Base-by-base conservation (phyloP, 2,888 invertebrate genomes). In the Drosophila kuntzei region DNA sequence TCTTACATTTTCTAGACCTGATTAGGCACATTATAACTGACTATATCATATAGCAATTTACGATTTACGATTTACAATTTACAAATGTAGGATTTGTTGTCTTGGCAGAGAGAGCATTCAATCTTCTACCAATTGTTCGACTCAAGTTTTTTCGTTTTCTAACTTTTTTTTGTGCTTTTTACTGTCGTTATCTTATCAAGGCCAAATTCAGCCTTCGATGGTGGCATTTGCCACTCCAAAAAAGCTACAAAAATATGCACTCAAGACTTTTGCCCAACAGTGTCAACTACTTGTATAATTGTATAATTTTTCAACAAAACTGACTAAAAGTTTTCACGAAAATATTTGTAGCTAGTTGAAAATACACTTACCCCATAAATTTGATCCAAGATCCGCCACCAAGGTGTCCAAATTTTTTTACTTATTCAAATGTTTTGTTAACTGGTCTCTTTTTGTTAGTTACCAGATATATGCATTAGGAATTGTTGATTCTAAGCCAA, bases 141-240 rank as follows among this genome's bases (percentile, higher is more conserved):
- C 18, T 51, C 32, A 25, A 29, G 27, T 12, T 37, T n/a, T 20
- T 32, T 22, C 6, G 20, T n/a, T 20, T 12, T 49, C 34, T 37
- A 39, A 8, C 44, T 25, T 32, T 37, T n/a, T 41, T 37, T 29
- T 37, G 18, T 50, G 43, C 50, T 37, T 34, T 37, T 34, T 55
- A 36, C 14, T 36, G n/a, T 41, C 53, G 54, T 64, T 73, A 76
- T 73, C 73, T 73, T 44, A 76, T 73, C 73, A 60, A 39, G 22
- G 32, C 18, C 71, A 50, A 39, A n/a, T 36, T 59, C 27, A 58
- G 46, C 39, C 63, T 53, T 60, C 69, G 51, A 47, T 53, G 53
- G 46, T 61, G 53, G 29, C 57, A 44, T 47, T 71, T 59, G 14
- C 34, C 34, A 43, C n/a, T 53, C 46, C 20, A 32, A 43, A 50